Conservation (phyloP, 2,888 invertebrate genomes). For the Poecilus cupreus region DNA sequence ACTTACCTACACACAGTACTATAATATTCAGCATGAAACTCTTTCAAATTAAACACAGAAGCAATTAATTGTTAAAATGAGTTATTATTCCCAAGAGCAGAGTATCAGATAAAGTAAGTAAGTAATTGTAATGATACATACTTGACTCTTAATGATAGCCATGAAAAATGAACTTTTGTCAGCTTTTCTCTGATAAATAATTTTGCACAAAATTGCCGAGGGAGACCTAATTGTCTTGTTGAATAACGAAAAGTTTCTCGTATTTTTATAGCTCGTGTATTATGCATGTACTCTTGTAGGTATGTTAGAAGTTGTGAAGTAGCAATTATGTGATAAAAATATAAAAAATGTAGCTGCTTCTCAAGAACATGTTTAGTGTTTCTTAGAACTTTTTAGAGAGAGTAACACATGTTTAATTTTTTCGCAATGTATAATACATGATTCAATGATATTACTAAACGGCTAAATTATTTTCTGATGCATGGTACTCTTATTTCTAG, state of each 20-base stretch:
- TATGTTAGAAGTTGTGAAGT: background rate
- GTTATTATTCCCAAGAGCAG: constrained; percentile 28
- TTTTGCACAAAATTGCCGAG: constrained; percentile 33
- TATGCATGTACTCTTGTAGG: background rate
- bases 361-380: background rate
- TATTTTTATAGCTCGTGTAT: constrained; percentile 15
- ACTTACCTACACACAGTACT: constrained; percentile 14
- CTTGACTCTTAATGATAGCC: constrained; percentile 19
- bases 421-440: constrained; percentile 1
- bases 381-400: background rate
- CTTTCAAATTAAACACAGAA: constrained; percentile 17
- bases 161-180: constrained; percentile 35
- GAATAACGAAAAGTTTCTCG: constrained; percentile 6
- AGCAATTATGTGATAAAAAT: constrained; percentile 3
- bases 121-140: constrained; percentile 30
- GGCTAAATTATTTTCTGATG: no score
- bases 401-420: background rate
- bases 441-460: background rate
- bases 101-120: constrained; percentile 31
- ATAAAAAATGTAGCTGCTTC: background rate
- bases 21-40: constrained; percentile 10
- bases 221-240: constrained; percentile 24
- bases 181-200: constrained; percentile 18
- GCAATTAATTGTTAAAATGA: constrained; percentile 31
- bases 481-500: no score